A percentile compares a stretch with the other conserved stretches of the same genome.
These are phyloP conservation scores for Cyanoliseus patagonus DNA, from an alignment of 2,113 vertebrate species.

Conservation along the genomic window DNA sequence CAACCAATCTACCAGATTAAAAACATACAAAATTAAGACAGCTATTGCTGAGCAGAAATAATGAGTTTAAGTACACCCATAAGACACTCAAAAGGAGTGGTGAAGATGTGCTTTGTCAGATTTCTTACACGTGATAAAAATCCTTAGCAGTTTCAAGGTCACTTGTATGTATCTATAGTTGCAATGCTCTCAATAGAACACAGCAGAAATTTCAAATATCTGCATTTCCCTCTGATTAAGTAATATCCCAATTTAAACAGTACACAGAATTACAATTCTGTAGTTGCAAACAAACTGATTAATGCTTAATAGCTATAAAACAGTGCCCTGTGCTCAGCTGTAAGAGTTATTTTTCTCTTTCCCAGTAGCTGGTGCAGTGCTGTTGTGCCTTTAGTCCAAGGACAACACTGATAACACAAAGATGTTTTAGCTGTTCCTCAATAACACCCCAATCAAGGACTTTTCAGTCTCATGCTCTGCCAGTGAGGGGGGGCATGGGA, in stretches of 20 bases:
- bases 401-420: not conserved
- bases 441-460: not conserved
- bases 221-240: not conserved
- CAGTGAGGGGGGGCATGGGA: not conserved
- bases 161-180: accelerated
- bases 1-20: not conserved
- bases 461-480: not conserved
- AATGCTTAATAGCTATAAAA: accelerated
- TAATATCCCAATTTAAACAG: not conserved
- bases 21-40: not conserved
- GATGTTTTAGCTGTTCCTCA: not conserved
- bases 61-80: not conserved
- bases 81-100: not conserved
- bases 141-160: not conserved
- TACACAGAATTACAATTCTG: accelerated
- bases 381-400: not conserved
- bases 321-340: not conserved
- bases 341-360: not conserved
- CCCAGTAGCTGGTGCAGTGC: not conserved
- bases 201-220: not conserved
- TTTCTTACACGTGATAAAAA: not conserved
- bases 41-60: not conserved
- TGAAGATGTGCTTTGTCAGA: not conserved
- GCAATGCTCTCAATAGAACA: not conserved
- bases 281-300: not conserved